phyloP scores from a whole-genome alignment of 23 tunicate genomes.

The Ascidia mentula region DNA sequence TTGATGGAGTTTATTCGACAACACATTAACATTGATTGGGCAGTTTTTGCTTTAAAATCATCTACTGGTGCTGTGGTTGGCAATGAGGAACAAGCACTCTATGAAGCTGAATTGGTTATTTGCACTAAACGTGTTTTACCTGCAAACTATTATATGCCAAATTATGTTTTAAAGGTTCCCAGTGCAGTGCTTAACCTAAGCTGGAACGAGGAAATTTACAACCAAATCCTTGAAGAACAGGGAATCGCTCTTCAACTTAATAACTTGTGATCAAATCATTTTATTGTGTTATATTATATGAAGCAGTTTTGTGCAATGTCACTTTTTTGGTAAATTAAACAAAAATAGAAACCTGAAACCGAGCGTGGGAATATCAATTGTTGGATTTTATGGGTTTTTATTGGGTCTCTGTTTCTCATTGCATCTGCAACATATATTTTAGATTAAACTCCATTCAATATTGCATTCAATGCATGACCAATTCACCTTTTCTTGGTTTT shows the following conservation, averaged over 20 bases:
- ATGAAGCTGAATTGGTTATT: conserved; percentile 25
- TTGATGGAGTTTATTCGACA: conserved; percentile 60
- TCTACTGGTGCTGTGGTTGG: conserved; percentile 30
- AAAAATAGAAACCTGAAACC: no score
- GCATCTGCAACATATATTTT: no score
- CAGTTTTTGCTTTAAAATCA: conserved; percentile 47
- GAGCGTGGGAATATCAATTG: no score
- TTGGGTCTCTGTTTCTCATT: no score
- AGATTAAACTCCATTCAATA: no score
- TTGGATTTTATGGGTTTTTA: no score
- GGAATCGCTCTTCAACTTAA: conserved; percentile 35
- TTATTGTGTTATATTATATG: no score
- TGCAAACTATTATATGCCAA: not conserved
- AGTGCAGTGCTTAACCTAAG: conserved; percentile 49
- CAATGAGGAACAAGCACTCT: conserved; percentile 45
- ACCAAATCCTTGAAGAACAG: conserved; percentile 51
- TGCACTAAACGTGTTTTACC: not conserved
- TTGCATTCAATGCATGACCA: not conserved
- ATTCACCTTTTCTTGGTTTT: not conserved
- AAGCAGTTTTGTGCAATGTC: no score
- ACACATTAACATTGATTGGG: conserved; percentile 58
- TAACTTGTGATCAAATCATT: not conserved
- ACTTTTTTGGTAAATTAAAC: no score
- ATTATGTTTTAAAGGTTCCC: conserved; percentile 63
- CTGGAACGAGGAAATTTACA: conserved; percentile 66